Evolutionary conservation across 1,140 invertebrate species (phyloP), one percentile per base, ranked within the genome.

Genomic region (Laodelphax striatellus): DNA sequence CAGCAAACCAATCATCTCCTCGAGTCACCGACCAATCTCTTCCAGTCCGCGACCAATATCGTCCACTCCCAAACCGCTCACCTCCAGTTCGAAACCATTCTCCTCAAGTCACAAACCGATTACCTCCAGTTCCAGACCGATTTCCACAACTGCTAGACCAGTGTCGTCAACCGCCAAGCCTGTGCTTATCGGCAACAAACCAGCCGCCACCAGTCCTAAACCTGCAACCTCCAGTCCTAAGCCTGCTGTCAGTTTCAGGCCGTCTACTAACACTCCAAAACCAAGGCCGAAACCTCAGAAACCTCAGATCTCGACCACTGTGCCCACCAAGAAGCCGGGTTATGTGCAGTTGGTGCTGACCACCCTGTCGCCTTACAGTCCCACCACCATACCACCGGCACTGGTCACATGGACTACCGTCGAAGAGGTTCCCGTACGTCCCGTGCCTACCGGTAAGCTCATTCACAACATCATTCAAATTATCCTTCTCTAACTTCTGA

Each of bases 391-490:
- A 10, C 64, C 70, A 2, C 67, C 73, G 9, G 72, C 75, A 16
- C 67, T 83, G 1, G 78, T 83, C 0, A 83, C 81, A 0, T 83
- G 81, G 81, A 77, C 82, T 14, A 78, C 77, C 13, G 75, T 77
- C 64, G 75, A 77, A 10, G 76, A 80, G 59, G 72, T 79, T 10
- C 67, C 65, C 61, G 21, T 62, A 9, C 17, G 61, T 50, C 44
- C 70, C 57, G 19, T 58, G 9, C 42, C 56, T 11, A 58, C 34
- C 10, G 34, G 34, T 38, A 38, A 38, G 34, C 34, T 38, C 34
- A 38, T 11, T 38, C 24, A 28, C 24, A n/a, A n/a, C n/a, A n/a
- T n/a, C n/a, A n/a, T n/a, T n/a, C n/a, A n/a, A n/a, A n/a, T n/a
- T n/a, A n/a, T n/a, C n/a, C n/a, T n/a, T n/a, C n/a, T n/a, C n/a